Base-by-base conservation (phyloP, 2,113 vertebrate genomes). In the Centrocercus urophasianus region DNA sequence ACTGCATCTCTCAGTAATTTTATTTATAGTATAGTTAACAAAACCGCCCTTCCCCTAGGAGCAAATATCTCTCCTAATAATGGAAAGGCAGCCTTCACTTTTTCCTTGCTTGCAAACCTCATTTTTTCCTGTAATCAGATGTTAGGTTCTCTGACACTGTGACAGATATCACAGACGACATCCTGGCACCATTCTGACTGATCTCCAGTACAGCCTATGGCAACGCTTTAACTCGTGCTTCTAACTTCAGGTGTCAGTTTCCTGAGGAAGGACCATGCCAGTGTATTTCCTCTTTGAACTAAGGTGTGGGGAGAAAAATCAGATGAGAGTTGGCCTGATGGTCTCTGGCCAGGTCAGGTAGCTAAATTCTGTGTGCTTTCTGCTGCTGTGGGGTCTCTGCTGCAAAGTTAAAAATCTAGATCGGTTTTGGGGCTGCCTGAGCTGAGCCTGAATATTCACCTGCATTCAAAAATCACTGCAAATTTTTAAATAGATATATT, bases 221-320 rank as follows among this genome's bases (percentile, higher is more conserved):
- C 73, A 90, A 75, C 47, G 34, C 38, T 89, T 86, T 48, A 77
- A 78, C 4, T 10, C 84, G 38, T 67, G n/a, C 78, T 78, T 56
- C 86, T 89, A 86, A 83, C 50, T 94, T 76, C 60, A 86, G 88
- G 94, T 95, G 91, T 97, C 94, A 96, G 24, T 94, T 97, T 95
- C 64, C 70, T 5, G 0, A 64, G 72, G 63, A 63, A 88, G 63
- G 54, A 65, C 66, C 47, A 86, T 92, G 94, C 88, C 93, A 94
- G 71, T 38, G 36, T 65, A 66, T 92, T 95, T 77, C 74, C 54
- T 88, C 56, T 89, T 91, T 91, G 86, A 87, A 87, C 32, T 4
- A 65, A 65, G 76, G 45, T 88, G 75, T 57, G 78, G 50, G 65
- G 34, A 92, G 73, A 64, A 67, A 56, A 64, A 83, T 71, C 27